Conservation (phyloP, 2,113 vertebrate species). For the Grammomys dolichurus region DNA sequence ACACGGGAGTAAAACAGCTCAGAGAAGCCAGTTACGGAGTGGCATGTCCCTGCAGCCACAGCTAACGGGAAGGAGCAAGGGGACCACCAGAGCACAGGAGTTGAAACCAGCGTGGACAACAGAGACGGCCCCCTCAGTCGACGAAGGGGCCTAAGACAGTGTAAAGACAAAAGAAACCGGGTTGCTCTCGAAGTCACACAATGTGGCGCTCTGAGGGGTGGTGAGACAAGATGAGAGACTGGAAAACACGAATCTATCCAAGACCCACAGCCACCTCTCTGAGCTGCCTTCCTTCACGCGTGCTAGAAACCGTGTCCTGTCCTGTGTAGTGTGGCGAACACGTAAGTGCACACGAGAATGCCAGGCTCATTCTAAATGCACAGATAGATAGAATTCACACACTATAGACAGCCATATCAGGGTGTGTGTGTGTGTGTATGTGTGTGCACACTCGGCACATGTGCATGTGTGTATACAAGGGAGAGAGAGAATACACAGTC, state of each 20-base stretch:
- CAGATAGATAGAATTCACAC: neutral
- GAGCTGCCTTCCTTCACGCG: accelerated
- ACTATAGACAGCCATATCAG: neutral
- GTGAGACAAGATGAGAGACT: neutral
- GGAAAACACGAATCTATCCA: neutral
- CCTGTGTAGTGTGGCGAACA: no score
- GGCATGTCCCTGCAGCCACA: no score
- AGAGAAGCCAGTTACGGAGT: neutral
- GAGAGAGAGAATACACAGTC: neutral
- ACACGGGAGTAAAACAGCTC: neutral
- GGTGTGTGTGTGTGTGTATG: neutral
- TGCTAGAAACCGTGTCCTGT: neutral
- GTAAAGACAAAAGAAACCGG: neutral
- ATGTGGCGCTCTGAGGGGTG: neutral
- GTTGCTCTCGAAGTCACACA: neutral
- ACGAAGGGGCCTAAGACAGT: neutral
- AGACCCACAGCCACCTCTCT: neutral
- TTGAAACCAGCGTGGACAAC: neutral
- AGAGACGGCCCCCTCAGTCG: neutral
- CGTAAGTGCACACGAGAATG: accelerated
- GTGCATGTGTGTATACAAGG: neutral
- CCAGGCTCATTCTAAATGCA: accelerated
- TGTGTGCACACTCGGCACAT: no score
- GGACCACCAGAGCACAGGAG: neutral
- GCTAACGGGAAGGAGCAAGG: neutral